Percentiles rank a stretch among this genome's conserved stretches.
phyloP scores from a whole-genome alignment of 1,140 invertebrate genomes.

The Anadara kagoshimensis region DNA sequence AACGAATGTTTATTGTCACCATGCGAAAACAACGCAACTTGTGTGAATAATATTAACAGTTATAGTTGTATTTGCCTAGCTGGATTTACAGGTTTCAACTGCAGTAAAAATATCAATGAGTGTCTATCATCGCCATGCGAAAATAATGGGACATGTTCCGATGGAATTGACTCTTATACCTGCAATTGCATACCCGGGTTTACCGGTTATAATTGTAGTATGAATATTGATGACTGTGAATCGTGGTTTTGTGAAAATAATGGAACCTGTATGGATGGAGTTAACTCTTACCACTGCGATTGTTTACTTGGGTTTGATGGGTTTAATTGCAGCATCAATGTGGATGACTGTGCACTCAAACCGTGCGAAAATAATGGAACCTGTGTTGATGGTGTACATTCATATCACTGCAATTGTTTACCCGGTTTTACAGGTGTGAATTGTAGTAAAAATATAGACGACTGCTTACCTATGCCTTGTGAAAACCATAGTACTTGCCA shows the following conservation, averaged over 20 bases:
- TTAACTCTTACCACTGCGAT: too few species aligned
- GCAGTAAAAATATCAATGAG: slow-evolving; percentile 11
- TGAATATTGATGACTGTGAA: slow-evolving; percentile 8
- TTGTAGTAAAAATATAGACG: background rate
- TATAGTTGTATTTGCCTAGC: slow-evolving; percentile 1
- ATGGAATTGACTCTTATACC: background rate
- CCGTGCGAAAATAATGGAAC: slow-evolving; percentile 3
- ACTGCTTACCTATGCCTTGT: too few species aligned
- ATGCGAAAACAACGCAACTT: slow-evolving; percentile 2
- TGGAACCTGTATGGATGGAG: background rate
- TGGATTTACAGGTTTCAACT: slow-evolving; percentile 6
- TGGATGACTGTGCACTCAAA: background rate
- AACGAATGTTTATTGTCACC: slow-evolving; percentile 4
- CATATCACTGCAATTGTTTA: background rate
- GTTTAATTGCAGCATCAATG: background rate
- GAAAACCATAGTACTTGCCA: too few species aligned
- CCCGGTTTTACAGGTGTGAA: background rate
- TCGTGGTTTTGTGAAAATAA: background rate
- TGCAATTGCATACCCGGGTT: slow-evolving; percentile 6
- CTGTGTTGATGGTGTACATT: background rate
- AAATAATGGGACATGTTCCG: slow-evolving; percentile 21
- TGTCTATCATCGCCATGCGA: slow-evolving; percentile 15
- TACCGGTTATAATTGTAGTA: slow-evolving; percentile 11
- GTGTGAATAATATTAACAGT: background rate
- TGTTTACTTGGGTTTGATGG: too few species aligned